phyloP scores from a whole-genome alignment of 2,888 invertebrate species.

The Diarsia mendica region DNA sequence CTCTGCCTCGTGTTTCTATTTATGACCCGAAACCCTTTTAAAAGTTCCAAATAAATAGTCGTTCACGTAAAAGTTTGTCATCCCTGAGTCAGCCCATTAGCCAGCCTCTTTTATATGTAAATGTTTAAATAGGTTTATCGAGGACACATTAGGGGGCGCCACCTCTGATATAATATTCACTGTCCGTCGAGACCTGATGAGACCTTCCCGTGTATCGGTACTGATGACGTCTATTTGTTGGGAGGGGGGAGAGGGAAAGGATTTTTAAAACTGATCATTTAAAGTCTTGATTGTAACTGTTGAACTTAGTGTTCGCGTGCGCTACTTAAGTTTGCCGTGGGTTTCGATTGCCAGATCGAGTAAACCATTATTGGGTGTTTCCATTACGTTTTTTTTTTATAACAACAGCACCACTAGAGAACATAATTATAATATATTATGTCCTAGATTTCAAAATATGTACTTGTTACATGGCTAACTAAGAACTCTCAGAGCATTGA shows the following conservation, averaged over 20 bases:
- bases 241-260: not conserved
- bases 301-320: not conserved
- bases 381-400: not conserved
- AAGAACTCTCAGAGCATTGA: not conserved
- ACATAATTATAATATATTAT: not conserved
- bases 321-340: not conserved
- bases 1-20: not conserved
- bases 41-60: conserved; percentile 17
- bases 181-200: conserved; percentile 5
- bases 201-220: not conserved
- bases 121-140: conserved; percentile 58
- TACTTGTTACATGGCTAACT: not conserved
- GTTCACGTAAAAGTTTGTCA: conserved; percentile 18
- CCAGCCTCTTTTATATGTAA: conserved; percentile 56
- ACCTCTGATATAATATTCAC: conserved; percentile 54
- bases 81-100: conserved; percentile 39
- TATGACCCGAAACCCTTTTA: conserved; percentile 12
- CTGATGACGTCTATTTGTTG: not conserved
- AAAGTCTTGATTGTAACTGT: not conserved
- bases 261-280: too few relatives aligned
- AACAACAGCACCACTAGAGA: not conserved
- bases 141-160: conserved; percentile 43
- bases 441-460: not conserved
- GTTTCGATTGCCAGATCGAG: not conserved
- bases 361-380: not conserved